Evolutionary conservation across 2,797 vertebrate genomes (phyloP).

Genomic region (Microhierax caerulescens): DNA sequence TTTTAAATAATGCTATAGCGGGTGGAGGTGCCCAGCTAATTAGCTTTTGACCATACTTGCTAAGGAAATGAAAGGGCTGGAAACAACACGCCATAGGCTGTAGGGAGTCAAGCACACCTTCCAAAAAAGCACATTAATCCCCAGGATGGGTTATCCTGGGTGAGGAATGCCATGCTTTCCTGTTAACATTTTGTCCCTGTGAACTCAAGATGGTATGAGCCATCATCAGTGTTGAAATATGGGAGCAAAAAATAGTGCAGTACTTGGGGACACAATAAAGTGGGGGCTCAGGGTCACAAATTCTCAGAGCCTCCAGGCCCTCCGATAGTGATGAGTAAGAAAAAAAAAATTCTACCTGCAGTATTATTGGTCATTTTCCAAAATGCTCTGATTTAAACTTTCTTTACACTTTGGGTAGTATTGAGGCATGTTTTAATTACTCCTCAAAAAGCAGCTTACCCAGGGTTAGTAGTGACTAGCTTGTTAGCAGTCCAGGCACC

Average conservation of each 20-base stretch:
- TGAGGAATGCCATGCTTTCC: neutral
- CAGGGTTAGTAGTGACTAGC: neutral
- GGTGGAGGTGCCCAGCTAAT: neutral
- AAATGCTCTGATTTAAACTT: neutral
- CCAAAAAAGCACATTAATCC: neutral
- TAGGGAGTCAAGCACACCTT: neutral
- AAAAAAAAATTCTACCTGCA: neutral
- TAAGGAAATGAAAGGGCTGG: neutral
- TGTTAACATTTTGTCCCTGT: neutral
- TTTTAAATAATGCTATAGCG: neutral
- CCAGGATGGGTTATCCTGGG: neutral
- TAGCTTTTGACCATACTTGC: neutral
- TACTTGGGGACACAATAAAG: neutral
- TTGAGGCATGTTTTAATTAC: neutral
- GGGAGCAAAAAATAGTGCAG: neutral
- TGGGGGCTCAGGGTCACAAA: neutral
- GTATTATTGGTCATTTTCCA: neutral
- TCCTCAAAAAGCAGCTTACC: neutral
- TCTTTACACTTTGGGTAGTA: neutral
- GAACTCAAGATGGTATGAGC: neutral
- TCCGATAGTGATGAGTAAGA: neutral
- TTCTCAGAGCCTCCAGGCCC: neutral
- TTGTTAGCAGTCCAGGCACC: neutral
- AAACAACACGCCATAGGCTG: neutral
- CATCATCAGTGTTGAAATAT: neutral